phyloP scores from a whole-genome alignment of 2,113 vertebrate species.

The Urocolius indicus region DNA sequence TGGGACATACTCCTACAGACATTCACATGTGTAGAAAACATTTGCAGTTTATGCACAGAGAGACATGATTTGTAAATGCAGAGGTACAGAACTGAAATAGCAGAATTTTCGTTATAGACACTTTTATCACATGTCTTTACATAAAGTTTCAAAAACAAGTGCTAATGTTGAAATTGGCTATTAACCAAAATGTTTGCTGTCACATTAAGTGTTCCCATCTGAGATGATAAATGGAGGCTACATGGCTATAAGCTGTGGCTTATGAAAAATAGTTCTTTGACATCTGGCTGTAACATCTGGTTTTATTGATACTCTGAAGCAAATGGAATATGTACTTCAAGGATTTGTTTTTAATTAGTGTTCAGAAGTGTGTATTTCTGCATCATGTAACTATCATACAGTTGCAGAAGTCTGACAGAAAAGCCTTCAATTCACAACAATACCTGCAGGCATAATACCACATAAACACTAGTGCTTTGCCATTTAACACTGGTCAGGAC shows the following conservation, averaged over 20 bases:
- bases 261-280: constrained; percentile 76
- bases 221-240: constrained; percentile 75
- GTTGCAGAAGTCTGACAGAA: neutral
- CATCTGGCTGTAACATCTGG: constrained; percentile 79
- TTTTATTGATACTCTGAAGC: constrained; percentile 61
- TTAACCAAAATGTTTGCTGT: constrained; percentile 76
- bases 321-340: constrained; percentile 55
- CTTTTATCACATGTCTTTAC: constrained; percentile 70
- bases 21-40: neutral
- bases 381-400: neutral
- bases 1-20: neutral
- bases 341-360: constrained; percentile 36
- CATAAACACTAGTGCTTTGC: neutral
- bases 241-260: constrained; percentile 48
- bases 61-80: constrained; percentile 54
- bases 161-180: constrained; percentile 78
- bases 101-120: constrained; percentile 47
- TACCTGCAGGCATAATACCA: neutral
- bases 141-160: constrained; percentile 64
- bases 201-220: constrained; percentile 79
- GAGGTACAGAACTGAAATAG: constrained; percentile 37
- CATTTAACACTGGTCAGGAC: neutral
- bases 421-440: neutral
- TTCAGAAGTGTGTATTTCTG: constrained; percentile 36
- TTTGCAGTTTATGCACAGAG: neutral